These are phyloP conservation scores for Drosophila mimica DNA, from an alignment of 2,888 invertebrate species.

Conservation along the genomic window DNA sequence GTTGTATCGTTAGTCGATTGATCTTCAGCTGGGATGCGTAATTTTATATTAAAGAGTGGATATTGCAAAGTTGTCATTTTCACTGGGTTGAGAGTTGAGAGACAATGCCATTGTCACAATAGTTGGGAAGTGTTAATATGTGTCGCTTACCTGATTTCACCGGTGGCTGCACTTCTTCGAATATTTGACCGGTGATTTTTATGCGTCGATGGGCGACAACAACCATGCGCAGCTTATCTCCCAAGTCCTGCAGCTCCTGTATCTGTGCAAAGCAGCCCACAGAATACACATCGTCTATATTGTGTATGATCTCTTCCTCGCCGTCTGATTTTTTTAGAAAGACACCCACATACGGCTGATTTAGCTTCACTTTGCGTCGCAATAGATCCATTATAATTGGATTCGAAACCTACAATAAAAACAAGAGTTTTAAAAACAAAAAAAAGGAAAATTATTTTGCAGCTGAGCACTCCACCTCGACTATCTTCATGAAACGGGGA, in stretches of 20 bases:
- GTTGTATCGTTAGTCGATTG: constrained; percentile 82
- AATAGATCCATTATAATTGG: constrained; percentile 94
- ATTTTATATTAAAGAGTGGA: constrained; percentile 92
- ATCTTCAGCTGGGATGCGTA: constrained; percentile 93
- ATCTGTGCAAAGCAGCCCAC: constrained; percentile 99
- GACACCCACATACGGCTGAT: constrained; percentile 98
- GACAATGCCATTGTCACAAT: constrained; percentile 59
- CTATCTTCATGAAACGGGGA: constrained; percentile 98
- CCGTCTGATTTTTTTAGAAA: constrained; percentile 97
- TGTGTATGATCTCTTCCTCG: constrained; percentile 93
- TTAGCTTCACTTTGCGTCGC: constrained; percentile 96
- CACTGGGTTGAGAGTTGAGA: constrained; percentile 80
- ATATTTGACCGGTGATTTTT: constrained; percentile 91
- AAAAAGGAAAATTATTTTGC: neutral
- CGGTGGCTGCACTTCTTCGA: constrained; percentile 89
- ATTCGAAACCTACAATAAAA: constrained; percentile 90
- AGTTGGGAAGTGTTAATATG: constrained; percentile 37
- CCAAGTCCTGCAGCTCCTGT: constrained; percentile 98
- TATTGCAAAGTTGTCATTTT: constrained; percentile 91
- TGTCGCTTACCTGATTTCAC: constrained; percentile 64
- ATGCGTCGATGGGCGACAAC: constrained; percentile 97
- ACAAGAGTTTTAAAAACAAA: neutral
- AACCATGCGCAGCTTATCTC: constrained; percentile 94
- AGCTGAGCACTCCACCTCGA: constrained; percentile 89
- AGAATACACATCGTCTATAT: constrained; percentile 93